These are phyloP conservation scores for Phengaris arion DNA, from an alignment of 2,888 invertebrate genomes.

Conservation along the genomic window DNA sequence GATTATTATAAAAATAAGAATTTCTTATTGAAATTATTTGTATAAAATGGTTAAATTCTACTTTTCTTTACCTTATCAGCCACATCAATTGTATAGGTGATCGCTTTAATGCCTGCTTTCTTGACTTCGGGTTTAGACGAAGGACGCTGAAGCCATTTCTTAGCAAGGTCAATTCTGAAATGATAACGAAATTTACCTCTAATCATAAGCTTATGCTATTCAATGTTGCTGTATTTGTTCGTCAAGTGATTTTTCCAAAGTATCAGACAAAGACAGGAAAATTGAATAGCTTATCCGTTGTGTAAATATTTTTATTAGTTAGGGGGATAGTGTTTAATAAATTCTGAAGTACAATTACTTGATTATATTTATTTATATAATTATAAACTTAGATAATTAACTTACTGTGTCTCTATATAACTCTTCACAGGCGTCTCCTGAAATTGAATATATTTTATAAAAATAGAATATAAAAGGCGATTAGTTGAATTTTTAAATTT, in stretches of 20 bases:
- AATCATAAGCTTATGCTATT: too few relatives aligned
- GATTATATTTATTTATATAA: neutral
- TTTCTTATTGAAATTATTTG: too few relatives aligned
- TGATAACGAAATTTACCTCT: neutral
- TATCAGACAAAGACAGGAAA: too few relatives aligned
- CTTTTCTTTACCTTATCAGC: slow-evolving; percentile 53
- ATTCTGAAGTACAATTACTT: neutral
- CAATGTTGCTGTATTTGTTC: too few relatives aligned
- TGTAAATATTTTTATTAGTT: too few relatives aligned
- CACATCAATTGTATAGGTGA: slow-evolving; percentile 52
- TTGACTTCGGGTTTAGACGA: slow-evolving; percentile 51
- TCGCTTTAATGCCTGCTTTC: slow-evolving; percentile 53
- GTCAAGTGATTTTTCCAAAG: too few relatives aligned
- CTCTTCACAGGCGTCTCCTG: slow-evolving; percentile 54
- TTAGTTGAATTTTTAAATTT: neutral
- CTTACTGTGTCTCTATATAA: slow-evolving; percentile 62
- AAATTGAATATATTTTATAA: slow-evolving; percentile 35
- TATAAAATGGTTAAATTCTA: too few relatives aligned
- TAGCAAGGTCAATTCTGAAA: slow-evolving; percentile 57
- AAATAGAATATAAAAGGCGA: neutral
- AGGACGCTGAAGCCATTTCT: slow-evolving; percentile 58
- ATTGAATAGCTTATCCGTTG: too few relatives aligned
- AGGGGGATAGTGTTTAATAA: too few relatives aligned
- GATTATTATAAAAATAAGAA: too few relatives aligned
- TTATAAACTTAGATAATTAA: slow-evolving; percentile 32